Conservation (phyloP, 2,113 vertebrate species). For the Hydrochoerus hydrochaeris region DNA sequence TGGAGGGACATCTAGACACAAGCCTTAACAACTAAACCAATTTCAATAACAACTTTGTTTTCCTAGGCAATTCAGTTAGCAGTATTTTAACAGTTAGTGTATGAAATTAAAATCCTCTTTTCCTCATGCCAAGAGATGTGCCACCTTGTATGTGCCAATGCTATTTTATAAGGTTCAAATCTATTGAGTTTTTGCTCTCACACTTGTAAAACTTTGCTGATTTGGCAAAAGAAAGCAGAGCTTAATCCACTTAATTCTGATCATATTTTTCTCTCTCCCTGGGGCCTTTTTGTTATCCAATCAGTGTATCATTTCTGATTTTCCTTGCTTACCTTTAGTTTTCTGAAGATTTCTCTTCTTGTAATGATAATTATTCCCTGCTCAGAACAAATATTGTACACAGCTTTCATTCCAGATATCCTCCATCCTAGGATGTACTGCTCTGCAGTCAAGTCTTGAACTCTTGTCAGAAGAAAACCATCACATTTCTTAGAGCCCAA, state of each 20-base stretch:
- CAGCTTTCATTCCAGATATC: not conserved
- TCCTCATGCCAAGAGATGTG: not conserved
- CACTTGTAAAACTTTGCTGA: not conserved
- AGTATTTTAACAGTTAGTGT: not conserved
- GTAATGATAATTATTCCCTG: not conserved
- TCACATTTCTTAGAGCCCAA: not conserved
- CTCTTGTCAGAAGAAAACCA: not conserved
- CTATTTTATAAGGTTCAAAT: not conserved
- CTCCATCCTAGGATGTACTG: accelerated
- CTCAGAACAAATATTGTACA: not conserved
- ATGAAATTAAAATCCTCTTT: not conserved
- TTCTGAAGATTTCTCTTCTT: not conserved
- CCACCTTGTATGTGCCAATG: not conserved
- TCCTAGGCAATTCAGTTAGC: not conserved
- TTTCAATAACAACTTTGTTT: conserved; percentile 10
- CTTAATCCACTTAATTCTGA: not conserved
- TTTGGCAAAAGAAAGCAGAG: not conserved
- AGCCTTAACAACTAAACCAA: not conserved
- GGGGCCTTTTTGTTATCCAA: not conserved
- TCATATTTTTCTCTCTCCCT: not conserved
- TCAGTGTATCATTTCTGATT: not conserved
- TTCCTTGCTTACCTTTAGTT: not conserved
- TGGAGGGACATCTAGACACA: not conserved
- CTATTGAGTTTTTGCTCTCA: not conserved
- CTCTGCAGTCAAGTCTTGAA: not conserved